A percentile compares a stretch with the other conserved stretches of the same genome.
Conservation (phyloP, 2,888 invertebrate species). For the Meghimatium bilineatum region DNA sequence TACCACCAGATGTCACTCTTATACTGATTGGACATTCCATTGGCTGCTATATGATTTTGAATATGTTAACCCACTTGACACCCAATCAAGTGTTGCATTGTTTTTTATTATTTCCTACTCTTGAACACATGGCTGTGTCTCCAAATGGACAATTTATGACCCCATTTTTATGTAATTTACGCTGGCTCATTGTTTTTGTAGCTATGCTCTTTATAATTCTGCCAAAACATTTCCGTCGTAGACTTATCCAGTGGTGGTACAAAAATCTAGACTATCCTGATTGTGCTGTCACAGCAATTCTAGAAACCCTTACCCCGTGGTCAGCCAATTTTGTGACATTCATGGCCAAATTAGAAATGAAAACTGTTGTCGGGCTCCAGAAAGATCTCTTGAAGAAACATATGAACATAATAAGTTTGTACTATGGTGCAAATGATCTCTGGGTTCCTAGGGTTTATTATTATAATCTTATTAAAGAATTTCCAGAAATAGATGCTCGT, state of each 20-base stretch:
- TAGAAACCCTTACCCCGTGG: constrained; percentile 72
- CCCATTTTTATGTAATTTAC: constrained; percentile 80
- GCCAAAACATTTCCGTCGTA: constrained; percentile 56
- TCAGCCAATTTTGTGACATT: constrained; percentile 66
- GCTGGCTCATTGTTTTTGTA: constrained; percentile 72
- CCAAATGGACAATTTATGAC: constrained; percentile 85
- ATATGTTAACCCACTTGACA: constrained; percentile 81
- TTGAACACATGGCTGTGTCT: constrained; percentile 88
- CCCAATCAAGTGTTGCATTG: constrained; percentile 76
- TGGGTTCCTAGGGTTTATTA: constrained; percentile 90
- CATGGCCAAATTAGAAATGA: constrained; percentile 83
- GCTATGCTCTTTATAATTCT: constrained; percentile 68
- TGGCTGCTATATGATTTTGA: constrained; percentile 89
- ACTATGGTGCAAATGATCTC: constrained; percentile 87
- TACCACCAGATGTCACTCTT: constrained; percentile 83
- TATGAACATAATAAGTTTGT: constrained; percentile 84
- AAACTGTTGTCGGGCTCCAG: constrained; percentile 84
- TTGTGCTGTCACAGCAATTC: constrained; percentile 70
- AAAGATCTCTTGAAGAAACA: constrained; percentile 81
- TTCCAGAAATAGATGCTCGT: constrained; percentile 82
- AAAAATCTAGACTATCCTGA: constrained; percentile 60
- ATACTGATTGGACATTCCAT: constrained; percentile 94
- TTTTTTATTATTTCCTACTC: constrained; percentile 88
- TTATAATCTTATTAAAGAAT: constrained; percentile 81
- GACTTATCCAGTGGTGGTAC: constrained; percentile 72